Evolutionary conservation across 2,797 vertebrate species (phyloP).

Genomic region (Sphenopsis melanotis): DNA sequence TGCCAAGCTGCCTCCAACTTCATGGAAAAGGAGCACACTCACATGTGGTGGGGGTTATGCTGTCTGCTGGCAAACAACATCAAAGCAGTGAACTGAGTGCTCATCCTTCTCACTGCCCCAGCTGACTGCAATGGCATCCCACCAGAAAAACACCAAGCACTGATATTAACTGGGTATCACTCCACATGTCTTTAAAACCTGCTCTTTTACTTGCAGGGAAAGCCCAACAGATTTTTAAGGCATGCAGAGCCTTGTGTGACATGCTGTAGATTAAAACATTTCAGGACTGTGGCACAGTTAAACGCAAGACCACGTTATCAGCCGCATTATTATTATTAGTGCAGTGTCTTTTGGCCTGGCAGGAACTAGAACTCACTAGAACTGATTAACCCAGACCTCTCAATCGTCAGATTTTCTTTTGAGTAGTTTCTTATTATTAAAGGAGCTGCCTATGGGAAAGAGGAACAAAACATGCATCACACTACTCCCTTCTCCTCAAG

Average conservation of each 20-base stretch:
- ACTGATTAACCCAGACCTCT: background rate
- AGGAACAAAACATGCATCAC: background rate
- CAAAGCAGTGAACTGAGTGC: background rate
- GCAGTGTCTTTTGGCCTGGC: background rate
- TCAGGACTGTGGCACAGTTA: background rate
- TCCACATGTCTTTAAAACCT: background rate
- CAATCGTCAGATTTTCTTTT: background rate
- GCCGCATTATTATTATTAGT: background rate
- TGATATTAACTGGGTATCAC: background rate
- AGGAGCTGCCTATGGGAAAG: background rate
- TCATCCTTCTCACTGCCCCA: background rate
- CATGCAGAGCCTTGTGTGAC: background rate
- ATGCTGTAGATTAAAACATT: background rate
- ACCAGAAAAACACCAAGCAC: background rate
- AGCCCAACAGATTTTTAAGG: background rate
- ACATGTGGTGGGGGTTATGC: fast-evolving
- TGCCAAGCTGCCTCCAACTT: background rate
- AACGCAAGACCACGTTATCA: background rate
- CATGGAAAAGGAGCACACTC: background rate
- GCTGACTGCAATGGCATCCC: background rate
- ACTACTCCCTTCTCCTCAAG: background rate
- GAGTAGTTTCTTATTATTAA: background rate
- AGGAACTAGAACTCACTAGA: background rate
- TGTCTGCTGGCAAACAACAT: background rate
- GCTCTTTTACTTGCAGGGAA: background rate